Percentiles rank a stretch among this genome's conserved stretches.
Conservation (phyloP, 2,113 vertebrate genomes). For the Chloebia gouldiae region DNA sequence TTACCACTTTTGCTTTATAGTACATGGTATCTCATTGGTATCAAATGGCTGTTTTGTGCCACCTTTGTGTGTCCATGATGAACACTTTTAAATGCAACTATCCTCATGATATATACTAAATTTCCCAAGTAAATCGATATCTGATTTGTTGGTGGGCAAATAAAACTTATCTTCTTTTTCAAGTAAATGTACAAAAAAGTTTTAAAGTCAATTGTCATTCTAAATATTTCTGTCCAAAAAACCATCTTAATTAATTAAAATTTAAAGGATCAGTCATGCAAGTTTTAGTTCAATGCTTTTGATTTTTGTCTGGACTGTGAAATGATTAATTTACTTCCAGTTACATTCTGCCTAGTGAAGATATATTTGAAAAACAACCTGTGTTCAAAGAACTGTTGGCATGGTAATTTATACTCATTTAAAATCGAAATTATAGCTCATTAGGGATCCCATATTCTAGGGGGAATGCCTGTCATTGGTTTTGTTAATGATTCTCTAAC, state of each 20-base stretch:
- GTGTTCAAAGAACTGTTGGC: conserved; percentile 3
- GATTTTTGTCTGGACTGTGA: background rate
- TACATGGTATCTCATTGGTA: background rate
- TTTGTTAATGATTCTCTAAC: conserved; percentile 46
- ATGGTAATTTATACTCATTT: conserved; percentile 43
- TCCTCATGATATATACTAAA: background rate
- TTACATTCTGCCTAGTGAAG: background rate
- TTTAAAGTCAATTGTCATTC: background rate
- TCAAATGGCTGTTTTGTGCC: background rate
- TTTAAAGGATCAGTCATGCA: background rate
- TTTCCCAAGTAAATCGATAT: background rate
- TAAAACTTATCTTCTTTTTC: background rate
- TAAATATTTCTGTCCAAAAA: background rate
- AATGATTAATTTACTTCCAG: background rate
- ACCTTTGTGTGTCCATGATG: background rate
- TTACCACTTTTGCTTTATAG: background rate
- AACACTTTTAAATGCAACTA: background rate
- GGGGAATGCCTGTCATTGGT: conserved; percentile 28
- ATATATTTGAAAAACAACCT: background rate
- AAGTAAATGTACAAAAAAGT: background rate
- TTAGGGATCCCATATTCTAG: conserved; percentile 17
- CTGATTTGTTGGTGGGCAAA: background rate
- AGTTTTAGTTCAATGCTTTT: background rate
- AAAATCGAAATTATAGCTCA: conserved; percentile 21
- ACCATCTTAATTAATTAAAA: background rate